phyloP scores from a whole-genome alignment of 2,797 vertebrate genomes.

The Psittacula echo region DNA sequence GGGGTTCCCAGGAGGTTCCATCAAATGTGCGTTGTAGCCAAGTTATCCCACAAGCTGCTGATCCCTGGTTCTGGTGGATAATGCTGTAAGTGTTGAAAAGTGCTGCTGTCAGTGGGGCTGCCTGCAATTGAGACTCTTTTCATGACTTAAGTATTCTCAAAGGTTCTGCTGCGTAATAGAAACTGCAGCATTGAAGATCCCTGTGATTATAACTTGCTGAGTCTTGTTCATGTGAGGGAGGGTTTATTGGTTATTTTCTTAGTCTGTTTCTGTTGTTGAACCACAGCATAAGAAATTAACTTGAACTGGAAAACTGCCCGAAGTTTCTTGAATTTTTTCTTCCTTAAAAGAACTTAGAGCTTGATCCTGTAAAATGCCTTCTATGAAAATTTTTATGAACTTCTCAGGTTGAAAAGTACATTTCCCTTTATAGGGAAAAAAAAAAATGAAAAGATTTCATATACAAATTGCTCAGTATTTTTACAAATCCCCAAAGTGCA shows the following conservation, averaged over 20 bases:
- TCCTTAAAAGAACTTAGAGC: background rate
- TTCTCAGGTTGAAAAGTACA: background rate
- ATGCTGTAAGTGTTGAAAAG: accelerated
- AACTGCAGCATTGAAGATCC: background rate
- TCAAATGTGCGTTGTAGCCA: accelerated
- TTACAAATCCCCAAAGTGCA: background rate
- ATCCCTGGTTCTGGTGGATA: background rate
- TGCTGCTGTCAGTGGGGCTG: accelerated
- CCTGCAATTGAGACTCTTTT: background rate
- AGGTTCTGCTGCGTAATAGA: background rate
- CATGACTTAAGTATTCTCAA: background rate
- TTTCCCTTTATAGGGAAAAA: background rate
- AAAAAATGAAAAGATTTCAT: background rate
- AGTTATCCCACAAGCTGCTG: accelerated
- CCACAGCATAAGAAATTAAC: background rate
- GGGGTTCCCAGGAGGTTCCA: accelerated
- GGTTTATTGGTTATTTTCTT: background rate
- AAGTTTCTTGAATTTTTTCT: background rate
- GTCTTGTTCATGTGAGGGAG: background rate
- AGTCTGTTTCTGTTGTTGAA: background rate
- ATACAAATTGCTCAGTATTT: background rate
- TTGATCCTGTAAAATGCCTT: background rate
- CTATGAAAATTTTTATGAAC: background rate
- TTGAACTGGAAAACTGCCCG: background rate
- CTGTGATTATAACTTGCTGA: background rate